These are phyloP conservation scores for Isurus oxyrinchus DNA, from an alignment of 2,113 vertebrate genomes.

Conservation along the genomic window DNA sequence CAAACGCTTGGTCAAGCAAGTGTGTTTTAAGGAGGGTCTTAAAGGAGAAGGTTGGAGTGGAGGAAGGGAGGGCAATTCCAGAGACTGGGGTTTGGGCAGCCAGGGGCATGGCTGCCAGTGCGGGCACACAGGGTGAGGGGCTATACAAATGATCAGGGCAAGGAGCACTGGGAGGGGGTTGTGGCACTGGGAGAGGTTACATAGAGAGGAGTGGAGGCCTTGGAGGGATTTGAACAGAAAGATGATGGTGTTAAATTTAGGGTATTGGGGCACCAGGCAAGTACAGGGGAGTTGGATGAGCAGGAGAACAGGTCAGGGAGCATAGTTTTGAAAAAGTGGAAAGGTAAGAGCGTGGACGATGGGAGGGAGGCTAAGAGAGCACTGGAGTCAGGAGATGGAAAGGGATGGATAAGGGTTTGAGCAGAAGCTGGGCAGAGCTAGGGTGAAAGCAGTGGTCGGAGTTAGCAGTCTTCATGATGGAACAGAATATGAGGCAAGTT, in stretches of 20 bases:
- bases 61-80: neutral
- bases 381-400: neutral
- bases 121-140: neutral
- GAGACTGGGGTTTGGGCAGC: neutral
- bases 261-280: neutral
- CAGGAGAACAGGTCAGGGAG: neutral
- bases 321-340: neutral
- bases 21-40: neutral
- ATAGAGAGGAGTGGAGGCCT: neutral
- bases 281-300: neutral
- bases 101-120: neutral
- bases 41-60: neutral
- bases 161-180: neutral
- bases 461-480: neutral
- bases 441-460: neutral
- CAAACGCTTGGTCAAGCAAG: neutral
- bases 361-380: neutral
- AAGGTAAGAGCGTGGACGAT: neutral
- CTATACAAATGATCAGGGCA: neutral
- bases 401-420: neutral
- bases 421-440: neutral
- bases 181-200: neutral
- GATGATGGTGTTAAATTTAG: neutral
- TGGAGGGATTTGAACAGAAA: neutral
- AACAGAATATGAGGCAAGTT: neutral